Base-by-base conservation (phyloP, 2,888 invertebrate species). In the Diarsia brunnea region DNA sequence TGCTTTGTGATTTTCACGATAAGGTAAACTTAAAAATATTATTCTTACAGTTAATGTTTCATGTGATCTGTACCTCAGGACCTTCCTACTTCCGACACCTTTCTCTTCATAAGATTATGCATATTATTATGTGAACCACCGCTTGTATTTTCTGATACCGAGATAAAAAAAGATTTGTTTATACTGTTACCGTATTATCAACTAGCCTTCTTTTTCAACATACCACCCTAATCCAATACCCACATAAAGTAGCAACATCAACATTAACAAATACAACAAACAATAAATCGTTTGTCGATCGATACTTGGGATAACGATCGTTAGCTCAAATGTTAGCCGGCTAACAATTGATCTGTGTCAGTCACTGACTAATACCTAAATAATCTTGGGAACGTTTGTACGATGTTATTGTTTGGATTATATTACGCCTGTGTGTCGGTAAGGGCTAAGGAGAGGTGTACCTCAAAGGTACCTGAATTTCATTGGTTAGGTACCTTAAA, bases 211-310 rank as follows among this genome's bases (percentile, higher is more conserved):
- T 19, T 24, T 38, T n/a, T 7, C 16, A 68, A 55, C 69, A 31
- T 21, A 31, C 31, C 31, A 45, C 70, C 70, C 73, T 60, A 8
- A n/a, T 24, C 5, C 21, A 64, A 92, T 91, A 91, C 92, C 92
- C 90, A 92, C 92, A 88, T 87, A 85, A 89, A 84, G 91, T 90
- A 89, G 90, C 87, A 87, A 87, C 86, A 84, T 91, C 89, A 49
- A 69, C 47, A 93, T 93, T 92, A 91, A 94, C 90, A 89, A 89
- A 78, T 89, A 88, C 69, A 88, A 89, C 84, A 85, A 88, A 82
- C 85, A 86, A 91, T 93, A 93, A 92, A 94, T 92, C 91, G 88
- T 74, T 79, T 84, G 82, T 85, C 88, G 90, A 92, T 92, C 90
- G 91, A 91, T 91, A 89, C 88, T 82, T 73, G 11, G 72, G 91